Conservation (phyloP, 2,113 vertebrate genomes). For the Megalops atlanticus region DNA sequence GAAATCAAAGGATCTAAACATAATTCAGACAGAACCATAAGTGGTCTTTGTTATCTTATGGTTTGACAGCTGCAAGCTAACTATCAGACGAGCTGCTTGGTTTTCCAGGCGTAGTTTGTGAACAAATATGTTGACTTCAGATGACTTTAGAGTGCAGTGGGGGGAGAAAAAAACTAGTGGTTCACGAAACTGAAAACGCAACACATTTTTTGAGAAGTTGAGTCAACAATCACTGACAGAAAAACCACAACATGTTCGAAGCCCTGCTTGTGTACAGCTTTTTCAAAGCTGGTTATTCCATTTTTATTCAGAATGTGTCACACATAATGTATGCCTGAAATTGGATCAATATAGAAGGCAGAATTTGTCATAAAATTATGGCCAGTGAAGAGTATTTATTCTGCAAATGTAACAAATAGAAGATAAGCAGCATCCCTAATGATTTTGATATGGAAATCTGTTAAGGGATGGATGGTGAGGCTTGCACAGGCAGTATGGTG, state of each 20-base stretch:
- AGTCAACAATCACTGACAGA: slow-evolving; percentile 17
- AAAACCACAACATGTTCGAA: slow-evolving; percentile 27
- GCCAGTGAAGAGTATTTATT: slow-evolving; percentile 58
- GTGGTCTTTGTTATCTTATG: background rate
- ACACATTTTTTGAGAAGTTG: slow-evolving; percentile 32
- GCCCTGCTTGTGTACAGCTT: slow-evolving; percentile 35
- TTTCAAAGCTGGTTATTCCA: slow-evolving; percentile 54
- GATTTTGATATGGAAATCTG: slow-evolving; percentile 67
- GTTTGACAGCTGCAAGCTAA: slow-evolving; percentile 25
- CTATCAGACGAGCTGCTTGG: slow-evolving; percentile 17
- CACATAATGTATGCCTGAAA: slow-evolving; percentile 54
- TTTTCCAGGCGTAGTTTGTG: slow-evolving; percentile 19
- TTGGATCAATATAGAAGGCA: slow-evolving; percentile 56
- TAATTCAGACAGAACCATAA: background rate
- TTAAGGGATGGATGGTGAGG: slow-evolving; percentile 58
- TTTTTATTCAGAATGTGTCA: slow-evolving; percentile 54
- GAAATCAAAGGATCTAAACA: slow-evolving; percentile 20
- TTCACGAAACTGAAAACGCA: slow-evolving; percentile 37
- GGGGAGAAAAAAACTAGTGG: background rate
- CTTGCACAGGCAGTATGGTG: slow-evolving; percentile 75
- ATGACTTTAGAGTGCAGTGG: background rate
- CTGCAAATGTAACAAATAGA: slow-evolving; percentile 62
- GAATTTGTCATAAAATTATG: slow-evolving; percentile 51
- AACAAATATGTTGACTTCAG: slow-evolving; percentile 15
- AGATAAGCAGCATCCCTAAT: slow-evolving; percentile 66